phyloP scores from a whole-genome alignment of 1,140 invertebrate genomes.

The Matsumurasca onukii region DNA sequence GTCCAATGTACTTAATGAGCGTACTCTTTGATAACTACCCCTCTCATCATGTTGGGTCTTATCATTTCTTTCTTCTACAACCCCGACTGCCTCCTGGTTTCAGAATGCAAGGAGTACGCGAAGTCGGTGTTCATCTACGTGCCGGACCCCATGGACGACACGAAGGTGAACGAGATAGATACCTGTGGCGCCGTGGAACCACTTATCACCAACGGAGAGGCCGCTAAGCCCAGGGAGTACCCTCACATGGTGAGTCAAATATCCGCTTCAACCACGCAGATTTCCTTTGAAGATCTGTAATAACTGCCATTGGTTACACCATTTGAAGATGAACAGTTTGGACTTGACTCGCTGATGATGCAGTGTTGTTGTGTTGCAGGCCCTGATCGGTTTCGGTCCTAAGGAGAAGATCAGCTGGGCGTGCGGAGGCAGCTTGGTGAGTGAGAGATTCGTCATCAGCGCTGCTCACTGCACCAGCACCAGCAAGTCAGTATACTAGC shows the following conservation, averaged over 20 bases:
- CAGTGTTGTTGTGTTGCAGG: slow-evolving; percentile 33
- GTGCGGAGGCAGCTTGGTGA: slow-evolving; percentile 58
- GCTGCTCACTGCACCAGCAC: slow-evolving; percentile 51
- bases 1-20: too few relatives aligned
- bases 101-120: slow-evolving; percentile 9
- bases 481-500: too few relatives aligned
- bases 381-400: slow-evolving; percentile 41
- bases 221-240: slow-evolving; percentile 36
- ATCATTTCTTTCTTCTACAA: not conserved
- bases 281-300: too few relatives aligned
- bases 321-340: too few relatives aligned
- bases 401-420: slow-evolving; percentile 44
- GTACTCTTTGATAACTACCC: too few relatives aligned
- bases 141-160: not conserved
- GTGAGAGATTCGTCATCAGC: slow-evolving; percentile 54
- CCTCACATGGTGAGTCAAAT: slow-evolving; percentile 42
- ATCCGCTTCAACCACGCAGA: too few relatives aligned
- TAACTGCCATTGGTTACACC: too few relatives aligned
- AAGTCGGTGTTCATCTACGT: not conserved
- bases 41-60: too few relatives aligned
- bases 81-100: too few relatives aligned
- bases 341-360: too few relatives aligned
- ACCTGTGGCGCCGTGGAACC: slow-evolving; percentile 17
- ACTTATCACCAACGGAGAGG: slow-evolving; percentile 31
- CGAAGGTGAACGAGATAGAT: not conserved